Percentiles rank a stretch among this genome's conserved stretches.
Evolutionary conservation across 2,797 vertebrate species (phyloP).

Genomic region (Yasuhikotakia modesta): DNA sequence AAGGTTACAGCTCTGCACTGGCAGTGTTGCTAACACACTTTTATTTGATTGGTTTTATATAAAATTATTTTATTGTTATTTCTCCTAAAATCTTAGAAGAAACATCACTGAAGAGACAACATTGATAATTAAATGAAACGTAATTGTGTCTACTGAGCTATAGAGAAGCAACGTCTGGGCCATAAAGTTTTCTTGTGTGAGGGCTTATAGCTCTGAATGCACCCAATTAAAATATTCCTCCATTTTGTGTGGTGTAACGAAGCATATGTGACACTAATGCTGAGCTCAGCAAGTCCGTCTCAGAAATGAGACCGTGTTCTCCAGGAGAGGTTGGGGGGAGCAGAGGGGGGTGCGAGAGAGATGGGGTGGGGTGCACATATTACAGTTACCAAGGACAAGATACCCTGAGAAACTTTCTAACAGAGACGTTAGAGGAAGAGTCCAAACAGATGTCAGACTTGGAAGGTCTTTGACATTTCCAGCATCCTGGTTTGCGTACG

Average conservation of each 20-base stretch:
- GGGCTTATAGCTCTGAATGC: background rate
- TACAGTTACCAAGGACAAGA: conserved; percentile 32
- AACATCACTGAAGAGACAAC: no score
- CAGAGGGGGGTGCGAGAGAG: conserved; percentile 11
- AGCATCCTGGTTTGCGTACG: background rate
- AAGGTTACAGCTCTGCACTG: no score
- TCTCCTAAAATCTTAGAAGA: no score
- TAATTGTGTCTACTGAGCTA: no score
- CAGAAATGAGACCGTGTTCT: conserved; percentile 27
- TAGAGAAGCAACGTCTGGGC: background rate
- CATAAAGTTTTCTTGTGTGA: no score
- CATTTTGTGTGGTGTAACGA: conserved; percentile 21
- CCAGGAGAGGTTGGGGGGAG: conserved; percentile 21
- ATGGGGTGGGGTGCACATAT: background rate
- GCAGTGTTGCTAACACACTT: no score
- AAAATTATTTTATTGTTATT: no score
- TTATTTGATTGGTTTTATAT: no score
- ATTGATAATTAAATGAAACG: no score
- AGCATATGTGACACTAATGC: conserved; percentile 38
- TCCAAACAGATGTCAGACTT: background rate
- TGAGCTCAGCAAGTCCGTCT: conserved; percentile 50
- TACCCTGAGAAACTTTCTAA: conserved; percentile 21
- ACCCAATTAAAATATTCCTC: conserved; percentile 28
- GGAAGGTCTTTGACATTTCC: background rate
- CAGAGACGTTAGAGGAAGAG: background rate